Evolutionary conservation across 1,140 invertebrate genomes (phyloP), one percentile per base, ranked within the genome.

Genomic region (Trypoxylus dichotomus): DNA sequence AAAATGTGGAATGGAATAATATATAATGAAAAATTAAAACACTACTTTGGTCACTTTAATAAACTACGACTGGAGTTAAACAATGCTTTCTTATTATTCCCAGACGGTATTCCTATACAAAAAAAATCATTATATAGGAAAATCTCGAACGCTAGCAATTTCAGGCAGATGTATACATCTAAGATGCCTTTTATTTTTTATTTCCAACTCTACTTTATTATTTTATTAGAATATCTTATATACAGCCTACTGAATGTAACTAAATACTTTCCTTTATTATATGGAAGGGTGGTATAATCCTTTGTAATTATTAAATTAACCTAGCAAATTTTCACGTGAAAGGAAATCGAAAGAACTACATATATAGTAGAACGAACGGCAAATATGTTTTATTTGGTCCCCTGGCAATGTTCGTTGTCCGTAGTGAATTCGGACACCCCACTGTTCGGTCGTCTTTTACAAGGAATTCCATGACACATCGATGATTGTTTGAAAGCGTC

Each of bases 221-320:
- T n/a, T 37, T 37, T 37, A 2, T 37, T 37, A 8, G 0, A 37
- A 5, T 8, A 5, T 37, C 10, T 2, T 2, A 58, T 58, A 19
- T 58, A 13, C 47, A 10, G n/a, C 47, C 13, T 13, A 68, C 13
- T 6, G 13, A 1, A 27, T 68, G 60, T 68, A 68, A 68, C 60
- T 68, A 29, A 68, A 68, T 68, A 68, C 27, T 25, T 68, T 68
- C 10, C 3, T 37, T 0, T 37, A 2, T 5, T 68, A 25, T 68
- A 3, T 27, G 60, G 27, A 27, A 6, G 10, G 6, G 7, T 68
- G 19, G 60, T n/a, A 68, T 68, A 29, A 25, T 27, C 2, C 60
- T 68, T 68, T 68, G 60, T 27, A 29, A 27, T 68, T 68, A 68
- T 68, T 68, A 68, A 68, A 68, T 68, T 68, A 68, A 68, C 60